Percentiles rank a stretch among this genome's conserved stretches.
Evolutionary conservation across 1,140 invertebrate species (phyloP).

Genomic region (Brachionus paranguensis): DNA sequence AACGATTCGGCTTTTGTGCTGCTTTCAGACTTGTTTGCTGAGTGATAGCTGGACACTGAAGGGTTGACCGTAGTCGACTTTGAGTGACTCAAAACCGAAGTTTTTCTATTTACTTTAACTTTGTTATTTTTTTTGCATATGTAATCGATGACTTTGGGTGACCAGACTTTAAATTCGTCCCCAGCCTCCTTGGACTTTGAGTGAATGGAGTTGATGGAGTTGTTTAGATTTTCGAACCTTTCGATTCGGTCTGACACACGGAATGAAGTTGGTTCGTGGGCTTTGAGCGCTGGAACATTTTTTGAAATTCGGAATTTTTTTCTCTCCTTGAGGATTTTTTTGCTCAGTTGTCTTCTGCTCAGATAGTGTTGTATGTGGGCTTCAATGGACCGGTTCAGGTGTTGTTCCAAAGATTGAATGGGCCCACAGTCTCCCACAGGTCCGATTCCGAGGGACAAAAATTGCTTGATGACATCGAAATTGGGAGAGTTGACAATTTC

Average conservation of each 20-base stretch:
- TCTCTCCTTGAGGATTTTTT: not conserved
- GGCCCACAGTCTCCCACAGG: not conserved
- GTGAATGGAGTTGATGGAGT: not conserved
- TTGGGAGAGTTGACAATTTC: not conserved
- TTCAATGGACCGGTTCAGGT: not conserved
- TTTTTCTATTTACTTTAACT: not conserved
- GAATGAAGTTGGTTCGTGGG: not conserved
- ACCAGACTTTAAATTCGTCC: conserved; percentile 19
- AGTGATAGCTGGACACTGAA: not conserved
- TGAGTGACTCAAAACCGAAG: not conserved
- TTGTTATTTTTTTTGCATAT: conserved; percentile 6
- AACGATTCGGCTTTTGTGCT: not conserved
- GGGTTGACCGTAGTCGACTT: not conserved
- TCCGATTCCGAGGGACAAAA: not conserved
- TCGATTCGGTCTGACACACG: not conserved
- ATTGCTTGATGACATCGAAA: conserved; percentile 6
- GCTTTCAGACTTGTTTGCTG: not conserved
- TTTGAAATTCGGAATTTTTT: not conserved
- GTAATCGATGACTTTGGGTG: conserved; percentile 16
- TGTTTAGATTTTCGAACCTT: not conserved
- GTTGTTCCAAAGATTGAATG: not conserved
- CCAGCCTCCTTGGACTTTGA: not conserved
- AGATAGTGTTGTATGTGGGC: not conserved
- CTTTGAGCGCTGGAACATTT: not conserved
- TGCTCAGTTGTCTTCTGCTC: not conserved